phyloP scores from a whole-genome alignment of 2,113 vertebrate species.

The Seriola quinqueradiata region DNA sequence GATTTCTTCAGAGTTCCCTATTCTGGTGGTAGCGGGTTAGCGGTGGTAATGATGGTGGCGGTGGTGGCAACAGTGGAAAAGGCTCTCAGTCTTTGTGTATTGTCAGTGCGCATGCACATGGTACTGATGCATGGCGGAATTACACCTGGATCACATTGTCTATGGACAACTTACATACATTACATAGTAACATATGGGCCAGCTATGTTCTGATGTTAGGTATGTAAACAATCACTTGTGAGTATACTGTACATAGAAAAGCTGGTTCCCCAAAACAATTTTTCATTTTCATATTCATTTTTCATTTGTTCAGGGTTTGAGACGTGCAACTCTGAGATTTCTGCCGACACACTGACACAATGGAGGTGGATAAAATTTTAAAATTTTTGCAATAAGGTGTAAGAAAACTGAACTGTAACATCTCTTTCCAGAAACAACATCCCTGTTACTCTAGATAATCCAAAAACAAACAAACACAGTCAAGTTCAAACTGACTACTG shows the following conservation, averaged over 20 bases:
- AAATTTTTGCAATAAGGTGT: neutral
- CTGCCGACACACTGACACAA: neutral
- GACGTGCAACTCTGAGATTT: neutral
- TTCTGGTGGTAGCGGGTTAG: slow-evolving; percentile 16
- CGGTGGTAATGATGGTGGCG: slow-evolving; percentile 11
- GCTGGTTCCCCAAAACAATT: neutral
- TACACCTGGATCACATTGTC: too few species aligned
- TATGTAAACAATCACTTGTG: neutral
- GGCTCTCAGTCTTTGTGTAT: slow-evolving; percentile 44
- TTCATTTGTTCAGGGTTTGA: slow-evolving; percentile 1
- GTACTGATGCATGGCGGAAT: slow-evolving; percentile 32
- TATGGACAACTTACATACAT: too few species aligned
- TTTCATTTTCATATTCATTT: too few species aligned
- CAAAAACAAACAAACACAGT: slow-evolving; percentile 9
- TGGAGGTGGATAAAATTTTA: neutral
- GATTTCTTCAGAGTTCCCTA: slow-evolving; percentile 68
- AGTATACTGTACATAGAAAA: neutral
- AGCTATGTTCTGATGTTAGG: slow-evolving; percentile 5
- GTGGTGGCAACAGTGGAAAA: slow-evolving; percentile 38
- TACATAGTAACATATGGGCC: neutral
- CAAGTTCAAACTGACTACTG: neutral
- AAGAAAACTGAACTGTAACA: neutral
- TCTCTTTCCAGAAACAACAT: neutral
- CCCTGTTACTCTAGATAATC: neutral
- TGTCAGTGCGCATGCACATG: slow-evolving; percentile 35